Evolutionary conservation across 2,113 vertebrate genomes (phyloP), one percentile per base, ranked within the genome.

Genomic region (Carassius carassius): DNA sequence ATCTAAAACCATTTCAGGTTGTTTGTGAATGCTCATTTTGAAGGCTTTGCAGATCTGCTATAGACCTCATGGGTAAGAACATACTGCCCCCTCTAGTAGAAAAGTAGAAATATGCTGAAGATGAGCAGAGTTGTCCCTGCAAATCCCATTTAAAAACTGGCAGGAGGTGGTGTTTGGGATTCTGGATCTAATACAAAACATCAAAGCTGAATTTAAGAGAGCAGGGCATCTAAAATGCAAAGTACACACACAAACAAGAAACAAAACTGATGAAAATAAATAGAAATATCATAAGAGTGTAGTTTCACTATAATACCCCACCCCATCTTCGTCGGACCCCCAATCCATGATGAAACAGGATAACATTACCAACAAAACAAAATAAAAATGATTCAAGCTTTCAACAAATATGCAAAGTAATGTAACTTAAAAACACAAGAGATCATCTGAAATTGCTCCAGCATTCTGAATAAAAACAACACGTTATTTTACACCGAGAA

Each of bases 21-120:
- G 16, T 69, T 14, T 32, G 17, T 25, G 65, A 54, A 49, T 51
- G 11, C n/a, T 58, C 44, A 25, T 72, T 82, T 78, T 67, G 77
- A 58, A 84, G 35, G 67, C 44, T 69, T 41, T 74, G 56, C 51
- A 75, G 37, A 49, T 73, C 25, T 78, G 62, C 14, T 23, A 3
- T 41, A 32, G 83, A 70, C 41, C 81, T 63, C 85, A 69, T 81
- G 25, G 63, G 65, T 85, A 70, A 89, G 84, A 86, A 84, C 85
- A 90, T 87, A 91, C 89, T 92, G 88, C 90, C 91, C 90, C 90
- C 85, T 88, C 78, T 88, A 78, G 86, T 87, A 86, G 86, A 91
- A 88, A 87, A 88, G 72, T 76, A 86, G 78, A 92, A 91, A 90
- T 84, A 83, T 75, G 83, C 81, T 88, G 72, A 86, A 83, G 65